Evolutionary conservation across 1,140 invertebrate species (phyloP).

Genomic region (Drosophila seguyi): DNA sequence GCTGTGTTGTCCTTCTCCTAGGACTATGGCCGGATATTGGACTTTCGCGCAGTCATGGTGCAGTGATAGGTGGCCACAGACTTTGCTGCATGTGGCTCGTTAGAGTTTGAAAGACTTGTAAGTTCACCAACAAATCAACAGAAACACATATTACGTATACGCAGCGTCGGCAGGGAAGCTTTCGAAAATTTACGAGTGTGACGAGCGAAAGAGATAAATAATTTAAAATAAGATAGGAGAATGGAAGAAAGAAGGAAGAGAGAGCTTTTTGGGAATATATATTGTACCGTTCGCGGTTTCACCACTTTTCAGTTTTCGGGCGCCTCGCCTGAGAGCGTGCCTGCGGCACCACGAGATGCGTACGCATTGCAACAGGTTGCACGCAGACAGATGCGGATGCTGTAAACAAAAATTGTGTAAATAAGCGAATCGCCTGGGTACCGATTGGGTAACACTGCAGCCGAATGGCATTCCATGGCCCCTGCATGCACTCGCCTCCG

Average conservation of each 20-base stretch:
- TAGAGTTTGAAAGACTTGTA: constrained; percentile 17
- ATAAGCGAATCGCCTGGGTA: constrained; percentile 30
- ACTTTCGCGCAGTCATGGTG: not conserved
- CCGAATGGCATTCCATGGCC: constrained; percentile 30
- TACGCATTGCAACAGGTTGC: constrained; percentile 67
- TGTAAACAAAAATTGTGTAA: constrained; percentile 51
- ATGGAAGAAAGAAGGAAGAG: constrained; percentile 12
- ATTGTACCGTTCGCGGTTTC: not conserved
- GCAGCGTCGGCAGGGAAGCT: constrained; percentile 52
- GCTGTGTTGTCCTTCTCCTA: not conserved
- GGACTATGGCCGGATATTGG: not conserved
- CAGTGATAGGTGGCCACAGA: constrained; percentile 1
- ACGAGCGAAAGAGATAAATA: constrained; percentile 11
- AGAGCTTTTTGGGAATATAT: constrained; percentile 46
- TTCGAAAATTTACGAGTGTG: constrained; percentile 38
- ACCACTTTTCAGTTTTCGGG: not conserved
- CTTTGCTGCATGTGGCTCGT: constrained; percentile 9
- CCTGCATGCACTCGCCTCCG: constrained; percentile 27
- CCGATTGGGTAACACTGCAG: constrained; percentile 39
- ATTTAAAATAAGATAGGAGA: constrained; percentile 2
- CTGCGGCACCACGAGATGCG: constrained; percentile 13
- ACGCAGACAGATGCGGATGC: constrained; percentile 35
- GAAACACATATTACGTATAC: constrained; percentile 73
- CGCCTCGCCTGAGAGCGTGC: constrained; percentile 9
- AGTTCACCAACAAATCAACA: constrained; percentile 31